Evolutionary conservation across 1,140 invertebrate genomes (phyloP).

Genomic region (Papilio polyxenes): DNA sequence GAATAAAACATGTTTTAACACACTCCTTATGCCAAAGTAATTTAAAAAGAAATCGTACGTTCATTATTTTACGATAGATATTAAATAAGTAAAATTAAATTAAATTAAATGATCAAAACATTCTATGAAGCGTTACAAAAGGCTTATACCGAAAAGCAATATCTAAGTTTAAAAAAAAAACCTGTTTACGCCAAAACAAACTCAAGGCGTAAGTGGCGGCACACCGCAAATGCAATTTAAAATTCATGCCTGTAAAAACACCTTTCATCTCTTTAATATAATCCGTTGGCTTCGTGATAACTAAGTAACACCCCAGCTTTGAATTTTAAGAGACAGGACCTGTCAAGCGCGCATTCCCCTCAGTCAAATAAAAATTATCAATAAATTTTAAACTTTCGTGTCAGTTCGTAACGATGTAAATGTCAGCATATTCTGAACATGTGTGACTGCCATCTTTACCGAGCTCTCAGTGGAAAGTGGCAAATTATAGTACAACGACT

Average conservation of each 20-base stretch:
- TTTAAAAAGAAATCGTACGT: neutral
- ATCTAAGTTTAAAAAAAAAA: constrained; percentile 35
- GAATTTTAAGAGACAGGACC: neutral
- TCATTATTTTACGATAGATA: neutral
- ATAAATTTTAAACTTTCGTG: too few relatives aligned
- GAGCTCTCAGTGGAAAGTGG: too few relatives aligned
- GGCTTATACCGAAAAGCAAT: constrained; percentile 11
- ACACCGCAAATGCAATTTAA: constrained; percentile 61
- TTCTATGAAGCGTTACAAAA: neutral
- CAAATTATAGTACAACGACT: too few relatives aligned
- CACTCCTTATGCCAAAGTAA: neutral
- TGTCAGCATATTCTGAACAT: too few relatives aligned
- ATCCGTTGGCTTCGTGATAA: constrained; percentile 56
- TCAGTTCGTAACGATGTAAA: too few relatives aligned
- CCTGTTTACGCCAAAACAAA: constrained; percentile 48
- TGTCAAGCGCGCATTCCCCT: neutral
- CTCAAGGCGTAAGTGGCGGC: constrained; percentile 40
- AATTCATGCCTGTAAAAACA: constrained; percentile 70
- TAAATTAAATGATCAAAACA: neutral
- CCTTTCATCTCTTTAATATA: constrained; percentile 64
- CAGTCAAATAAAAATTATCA: neutral
- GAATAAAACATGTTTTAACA: neutral
- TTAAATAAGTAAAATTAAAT: neutral
- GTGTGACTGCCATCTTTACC: too few relatives aligned
- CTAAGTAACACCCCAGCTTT: constrained; percentile 48